A percentile compares a stretch with the other conserved stretches of the same genome.
These are phyloP conservation scores for Dipodomys spectabilis DNA, from an alignment of 2,113 vertebrate genomes.

Conservation along the genomic window DNA sequence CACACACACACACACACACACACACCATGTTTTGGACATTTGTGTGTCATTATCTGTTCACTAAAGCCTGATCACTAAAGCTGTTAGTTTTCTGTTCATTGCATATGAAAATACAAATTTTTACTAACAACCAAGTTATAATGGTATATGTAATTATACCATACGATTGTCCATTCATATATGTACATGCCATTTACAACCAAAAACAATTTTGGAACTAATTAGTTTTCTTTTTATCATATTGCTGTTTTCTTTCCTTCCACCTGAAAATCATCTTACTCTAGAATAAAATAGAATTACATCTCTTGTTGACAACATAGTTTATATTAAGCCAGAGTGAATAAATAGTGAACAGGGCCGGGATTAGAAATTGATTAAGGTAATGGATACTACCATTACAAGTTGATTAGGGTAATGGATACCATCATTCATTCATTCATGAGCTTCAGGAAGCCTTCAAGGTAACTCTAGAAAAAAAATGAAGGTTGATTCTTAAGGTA, in stretches of 20 bases:
- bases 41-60: neutral
- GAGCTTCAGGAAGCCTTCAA: neutral
- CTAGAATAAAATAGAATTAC: neutral
- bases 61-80: neutral
- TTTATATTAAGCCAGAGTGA: neutral
- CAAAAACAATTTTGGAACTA: neutral
- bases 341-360: neutral
- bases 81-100: neutral
- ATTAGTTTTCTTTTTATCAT: neutral
- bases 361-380: neutral
- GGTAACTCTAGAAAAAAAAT: neutral
- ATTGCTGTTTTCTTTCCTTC: neutral
- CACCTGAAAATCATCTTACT: neutral
- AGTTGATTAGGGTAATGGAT: no score
- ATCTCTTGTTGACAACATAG: neutral
- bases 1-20: no score
- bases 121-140: neutral
- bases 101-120: neutral
- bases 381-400: neutral
- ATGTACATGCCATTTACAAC: neutral
- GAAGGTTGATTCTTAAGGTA: neutral
- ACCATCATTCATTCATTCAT: neutral
- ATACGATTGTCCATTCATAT: neutral
- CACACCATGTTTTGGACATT: neutral
- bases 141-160: neutral